Evolutionary conservation across 2,888 invertebrate genomes (phyloP).

Genomic region (Leptarthrus brevirostris): DNA sequence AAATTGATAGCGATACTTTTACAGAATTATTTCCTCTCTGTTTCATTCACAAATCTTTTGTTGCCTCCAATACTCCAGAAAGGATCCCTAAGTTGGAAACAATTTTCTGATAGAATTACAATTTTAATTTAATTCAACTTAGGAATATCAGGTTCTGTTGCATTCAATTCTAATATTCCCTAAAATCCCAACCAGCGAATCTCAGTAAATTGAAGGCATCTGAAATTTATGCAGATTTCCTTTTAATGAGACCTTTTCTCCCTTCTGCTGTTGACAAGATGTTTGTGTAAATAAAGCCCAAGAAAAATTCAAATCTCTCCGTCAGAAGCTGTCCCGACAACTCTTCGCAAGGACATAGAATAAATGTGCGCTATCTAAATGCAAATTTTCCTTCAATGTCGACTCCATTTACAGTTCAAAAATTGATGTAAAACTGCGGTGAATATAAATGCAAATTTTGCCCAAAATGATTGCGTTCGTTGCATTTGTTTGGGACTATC

Average conservation of each 20-base stretch:
- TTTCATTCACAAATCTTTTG: too few relatives aligned
- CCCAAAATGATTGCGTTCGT: conserved; percentile 4
- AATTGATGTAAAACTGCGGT: conserved; percentile 42
- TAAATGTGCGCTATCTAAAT: conserved; percentile 35
- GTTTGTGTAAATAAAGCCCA: conserved; percentile 26
- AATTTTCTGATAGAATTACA: too few relatives aligned
- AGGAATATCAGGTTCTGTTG: too few relatives aligned
- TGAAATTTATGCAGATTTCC: conserved; percentile 31
- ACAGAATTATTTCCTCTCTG: too few relatives aligned
- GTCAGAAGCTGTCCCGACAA: conserved; percentile 8
- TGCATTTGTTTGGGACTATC: neutral
- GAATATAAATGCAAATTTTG: conserved; percentile 41
- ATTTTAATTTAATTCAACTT: too few relatives aligned
- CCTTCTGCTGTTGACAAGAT: conserved; percentile 30
- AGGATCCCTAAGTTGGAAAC: too few relatives aligned
- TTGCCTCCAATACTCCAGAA: too few relatives aligned
- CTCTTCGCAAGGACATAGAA: conserved; percentile 19
- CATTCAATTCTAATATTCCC: too few relatives aligned
- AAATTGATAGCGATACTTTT: too few relatives aligned
- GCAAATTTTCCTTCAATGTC: conserved; percentile 36
- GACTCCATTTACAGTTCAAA: conserved; percentile 41
- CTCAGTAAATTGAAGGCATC: conserved; percentile 13
- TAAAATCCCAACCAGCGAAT: neutral
- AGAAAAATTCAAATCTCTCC: conserved; percentile 9
- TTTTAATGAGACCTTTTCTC: conserved; percentile 23